Evolutionary conservation across 2,888 invertebrate species (phyloP).

Genomic region (Adela reaumurella): DNA sequence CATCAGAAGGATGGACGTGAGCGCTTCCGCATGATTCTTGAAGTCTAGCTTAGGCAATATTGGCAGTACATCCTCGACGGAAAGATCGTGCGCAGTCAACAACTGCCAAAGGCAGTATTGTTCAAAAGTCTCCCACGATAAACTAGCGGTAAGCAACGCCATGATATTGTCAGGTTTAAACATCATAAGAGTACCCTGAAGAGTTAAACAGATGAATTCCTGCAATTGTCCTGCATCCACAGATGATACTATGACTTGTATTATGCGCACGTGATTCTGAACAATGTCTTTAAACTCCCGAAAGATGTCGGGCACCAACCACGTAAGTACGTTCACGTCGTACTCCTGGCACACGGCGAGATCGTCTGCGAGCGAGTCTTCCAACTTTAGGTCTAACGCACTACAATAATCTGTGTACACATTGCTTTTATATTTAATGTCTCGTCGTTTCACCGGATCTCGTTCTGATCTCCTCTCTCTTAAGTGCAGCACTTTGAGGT

Average conservation of each 20-base stretch:
- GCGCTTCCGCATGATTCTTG: slow-evolving; percentile 86
- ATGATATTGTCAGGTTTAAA: slow-evolving; percentile 75
- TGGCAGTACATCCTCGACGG: slow-evolving; percentile 84
- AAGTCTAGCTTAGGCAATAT: slow-evolving; percentile 72
- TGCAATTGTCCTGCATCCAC: slow-evolving; percentile 89
- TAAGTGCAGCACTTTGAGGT: slow-evolving; percentile 73
- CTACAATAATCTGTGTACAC: slow-evolving; percentile 89
- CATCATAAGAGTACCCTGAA: slow-evolving; percentile 84
- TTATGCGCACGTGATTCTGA: slow-evolving; percentile 81
- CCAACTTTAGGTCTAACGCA: slow-evolving; percentile 70
- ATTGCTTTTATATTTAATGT: slow-evolving; percentile 73
- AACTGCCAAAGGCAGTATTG: slow-evolving; percentile 98
- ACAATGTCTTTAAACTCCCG: slow-evolving; percentile 84
- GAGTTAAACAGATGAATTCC: slow-evolving; percentile 83
- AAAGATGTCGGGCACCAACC: slow-evolving; percentile 90
- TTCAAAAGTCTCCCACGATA: slow-evolving; percentile 96
- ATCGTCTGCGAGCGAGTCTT: slow-evolving; percentile 73
- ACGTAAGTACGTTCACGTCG: slow-evolving; percentile 85
- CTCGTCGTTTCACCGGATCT: slow-evolving; percentile 51
- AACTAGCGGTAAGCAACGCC: slow-evolving; percentile 73
- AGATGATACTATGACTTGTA: slow-evolving; percentile 86
- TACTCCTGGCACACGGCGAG: slow-evolving; percentile 85
- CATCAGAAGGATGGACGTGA: slow-evolving; percentile 85
- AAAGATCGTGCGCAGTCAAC: slow-evolving; percentile 89
- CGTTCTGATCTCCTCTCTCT: slow-evolving; percentile 41